phyloP scores from a whole-genome alignment of 1,140 invertebrate genomes.

The Microplitis demolitor region DNA sequence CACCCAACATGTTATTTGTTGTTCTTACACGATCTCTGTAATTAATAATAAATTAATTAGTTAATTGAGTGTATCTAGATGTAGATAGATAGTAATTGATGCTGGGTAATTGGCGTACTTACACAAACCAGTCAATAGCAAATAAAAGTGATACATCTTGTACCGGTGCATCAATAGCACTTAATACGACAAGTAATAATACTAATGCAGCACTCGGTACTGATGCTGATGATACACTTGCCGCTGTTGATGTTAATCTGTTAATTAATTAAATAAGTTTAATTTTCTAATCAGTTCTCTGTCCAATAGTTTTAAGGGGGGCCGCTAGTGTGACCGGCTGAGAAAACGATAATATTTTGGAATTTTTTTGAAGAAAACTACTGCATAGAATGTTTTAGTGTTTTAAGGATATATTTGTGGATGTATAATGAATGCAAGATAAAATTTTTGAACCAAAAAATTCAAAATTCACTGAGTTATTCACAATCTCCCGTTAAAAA shows the following conservation, averaged over 20 bases:
- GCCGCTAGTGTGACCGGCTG: too few species aligned
- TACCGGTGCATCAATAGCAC: slow-evolving; percentile 81
- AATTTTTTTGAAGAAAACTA: too few species aligned
- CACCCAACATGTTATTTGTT: slow-evolving; percentile 87
- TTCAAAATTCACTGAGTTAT: too few species aligned
- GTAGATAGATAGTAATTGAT: background rate
- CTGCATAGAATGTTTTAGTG: too few species aligned
- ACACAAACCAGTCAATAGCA: slow-evolving; percentile 91
- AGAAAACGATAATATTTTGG: too few species aligned
- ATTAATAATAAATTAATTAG: slow-evolving; percentile 17
- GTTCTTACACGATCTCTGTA: slow-evolving; percentile 83
- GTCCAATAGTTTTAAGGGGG: too few species aligned
- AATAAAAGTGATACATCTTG: slow-evolving; percentile 85
- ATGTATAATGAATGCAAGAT: too few species aligned
- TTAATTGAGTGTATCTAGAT: background rate
- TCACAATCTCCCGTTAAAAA: too few species aligned
- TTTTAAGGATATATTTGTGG: too few species aligned
- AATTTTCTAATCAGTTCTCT: background rate
- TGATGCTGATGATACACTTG: slow-evolving; percentile 89
- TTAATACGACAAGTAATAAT: slow-evolving; percentile 81
- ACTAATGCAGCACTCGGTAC: slow-evolving; percentile 93
- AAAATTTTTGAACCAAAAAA: too few species aligned
- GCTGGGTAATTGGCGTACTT: slow-evolving; percentile 58
- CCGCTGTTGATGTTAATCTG: slow-evolving; percentile 87
- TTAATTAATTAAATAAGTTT: slow-evolving; percentile 8